These are phyloP conservation scores for Halocaridina rubra DNA, from an alignment of 2,888 invertebrate genomes.

Conservation along the genomic window DNA sequence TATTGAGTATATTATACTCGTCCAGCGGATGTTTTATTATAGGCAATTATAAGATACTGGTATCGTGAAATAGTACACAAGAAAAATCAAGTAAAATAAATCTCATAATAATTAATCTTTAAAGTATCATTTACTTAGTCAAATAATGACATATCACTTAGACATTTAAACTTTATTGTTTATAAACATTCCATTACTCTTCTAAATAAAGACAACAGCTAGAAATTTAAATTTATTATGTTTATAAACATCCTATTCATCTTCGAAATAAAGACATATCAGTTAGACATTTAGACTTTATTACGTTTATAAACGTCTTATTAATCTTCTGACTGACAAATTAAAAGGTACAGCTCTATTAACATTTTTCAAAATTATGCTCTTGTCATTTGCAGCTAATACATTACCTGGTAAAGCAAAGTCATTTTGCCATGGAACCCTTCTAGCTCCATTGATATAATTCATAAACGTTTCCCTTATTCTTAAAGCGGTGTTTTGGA, in stretches of 20 bases:
- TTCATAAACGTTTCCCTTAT: neutral
- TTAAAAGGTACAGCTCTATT: neutral
- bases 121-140: too few relatives aligned
- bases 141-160: too few relatives aligned
- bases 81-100: too few relatives aligned
- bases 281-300: too few relatives aligned
- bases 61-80: neutral
- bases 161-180: too few relatives aligned
- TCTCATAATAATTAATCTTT: too few relatives aligned
- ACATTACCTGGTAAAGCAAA: constrained; percentile 10
- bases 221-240: too few relatives aligned
- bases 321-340: neutral
- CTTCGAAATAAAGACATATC: too few relatives aligned
- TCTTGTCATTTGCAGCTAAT: neutral
- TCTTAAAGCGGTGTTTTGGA: constrained; percentile 6
- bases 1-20: too few relatives aligned
- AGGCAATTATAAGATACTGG: neutral
- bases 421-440: constrained; percentile 1
- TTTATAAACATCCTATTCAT: too few relatives aligned
- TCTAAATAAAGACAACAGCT: too few relatives aligned
- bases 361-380: neutral
- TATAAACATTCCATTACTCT: too few relatives aligned
- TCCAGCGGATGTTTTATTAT: neutral
- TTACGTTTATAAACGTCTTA: neutral
- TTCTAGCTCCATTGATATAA: constrained; percentile 13